Evolutionary conservation across 1,140 invertebrate genomes (phyloP), one percentile per base, ranked within the genome.

Genomic region (Globodera rostochiensis): DNA sequence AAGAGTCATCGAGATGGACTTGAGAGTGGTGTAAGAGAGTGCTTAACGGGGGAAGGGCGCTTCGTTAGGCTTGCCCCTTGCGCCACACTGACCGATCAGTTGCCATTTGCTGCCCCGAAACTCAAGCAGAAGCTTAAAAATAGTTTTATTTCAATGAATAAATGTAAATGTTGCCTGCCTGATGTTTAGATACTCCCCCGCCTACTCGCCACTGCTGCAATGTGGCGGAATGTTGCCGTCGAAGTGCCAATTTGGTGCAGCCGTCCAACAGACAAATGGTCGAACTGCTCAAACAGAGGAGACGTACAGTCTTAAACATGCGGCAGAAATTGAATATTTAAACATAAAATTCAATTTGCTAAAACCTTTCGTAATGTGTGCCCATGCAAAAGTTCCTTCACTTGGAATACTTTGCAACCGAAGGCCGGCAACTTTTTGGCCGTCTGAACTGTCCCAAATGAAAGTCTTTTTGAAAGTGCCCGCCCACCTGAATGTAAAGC

Each of bases 131-230:
- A 94, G 88, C 77, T 71, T 15, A 36, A 71, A 25, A 71, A 25
- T 6, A 19, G 4, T 36, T 2, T 3, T 3, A 11, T 70, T 25
- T 70, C n/a, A n/a, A 11, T 53, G 3, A 53, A 11, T 0, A 53
- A 53, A 53, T 53, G 7, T 13, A 53, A 53, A 53, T 53, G 8
- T 9, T 53, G 6, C 21, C 8, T 47, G 46, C 69, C 69, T 92
- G 91, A 89, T 94, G 93, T 88, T 93, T 93, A 46, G 91, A 92
- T 73, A 93, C 90, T 13, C 93, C 93, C 9, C 92, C 92, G 21
- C 93, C 92, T 6, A 92, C 92, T 73, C 92, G 90, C 93, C 93
- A 94, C 90, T 93, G 91, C 76, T 92, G 89, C n/a, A 94, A 91
- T 84, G 93, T 93, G 8, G 91, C 85, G 67, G 93, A 93, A 76